Percentiles rank a stretch among this genome's conserved stretches.
Evolutionary conservation across 2,113 vertebrate genomes (phyloP).

Genomic region (Tachuris rubrigastra): DNA sequence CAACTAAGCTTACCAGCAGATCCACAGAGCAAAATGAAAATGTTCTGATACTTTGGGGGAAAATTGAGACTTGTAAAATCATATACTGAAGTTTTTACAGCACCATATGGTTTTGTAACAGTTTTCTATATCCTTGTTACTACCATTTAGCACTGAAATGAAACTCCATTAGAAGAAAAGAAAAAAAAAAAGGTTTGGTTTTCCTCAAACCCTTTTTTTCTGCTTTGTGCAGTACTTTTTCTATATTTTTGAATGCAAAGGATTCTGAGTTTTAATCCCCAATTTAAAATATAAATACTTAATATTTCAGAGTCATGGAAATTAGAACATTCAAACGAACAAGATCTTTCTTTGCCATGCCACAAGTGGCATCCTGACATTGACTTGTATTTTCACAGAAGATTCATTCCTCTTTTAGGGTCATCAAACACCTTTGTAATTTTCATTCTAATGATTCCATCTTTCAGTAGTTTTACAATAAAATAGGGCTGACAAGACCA

Average conservation of each 20-base stretch:
- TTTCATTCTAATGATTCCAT: background rate
- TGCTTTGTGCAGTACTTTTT: background rate
- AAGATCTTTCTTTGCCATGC: background rate
- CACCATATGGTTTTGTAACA: background rate
- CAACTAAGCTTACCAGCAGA: background rate
- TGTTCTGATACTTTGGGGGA: background rate
- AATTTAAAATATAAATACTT: background rate
- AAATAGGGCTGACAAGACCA: background rate
- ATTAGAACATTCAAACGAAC: background rate
- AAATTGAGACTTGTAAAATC: background rate
- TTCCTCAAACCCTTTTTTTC: background rate
- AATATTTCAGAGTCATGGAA: background rate
- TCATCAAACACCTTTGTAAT: background rate
- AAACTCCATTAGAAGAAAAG: background rate
- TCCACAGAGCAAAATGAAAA: background rate
- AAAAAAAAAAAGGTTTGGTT: background rate
- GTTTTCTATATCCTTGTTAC: background rate
- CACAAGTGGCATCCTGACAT: background rate
- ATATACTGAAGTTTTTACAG: background rate
- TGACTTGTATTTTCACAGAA: background rate
- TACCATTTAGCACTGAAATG: background rate
- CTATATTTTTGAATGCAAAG: background rate
- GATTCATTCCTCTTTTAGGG: background rate
- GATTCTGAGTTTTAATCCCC: background rate
- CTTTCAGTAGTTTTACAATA: background rate